Percentiles rank a stretch among this genome's conserved stretches.
These are phyloP conservation scores for Zele albiditarsus DNA, from an alignment of 2,888 invertebrate species.

Conservation along the genomic window DNA sequence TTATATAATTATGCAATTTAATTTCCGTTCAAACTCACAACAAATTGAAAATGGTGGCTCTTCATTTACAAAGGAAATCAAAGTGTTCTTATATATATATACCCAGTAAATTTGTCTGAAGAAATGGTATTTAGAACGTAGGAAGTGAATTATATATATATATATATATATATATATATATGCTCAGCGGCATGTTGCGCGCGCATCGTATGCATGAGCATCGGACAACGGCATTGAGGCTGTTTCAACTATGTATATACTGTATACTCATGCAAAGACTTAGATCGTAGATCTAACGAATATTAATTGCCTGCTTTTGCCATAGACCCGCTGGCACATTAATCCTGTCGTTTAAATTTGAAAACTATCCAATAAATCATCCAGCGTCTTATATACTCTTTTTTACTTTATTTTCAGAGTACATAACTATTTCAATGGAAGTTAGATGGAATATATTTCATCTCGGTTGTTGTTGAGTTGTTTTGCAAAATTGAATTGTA, in stretches of 20 bases:
- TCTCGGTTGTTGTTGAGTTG: background rate
- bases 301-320: slow-evolving; percentile 51
- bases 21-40: slow-evolving; percentile 22
- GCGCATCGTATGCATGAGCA: slow-evolving; percentile 37
- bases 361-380: slow-evolving; percentile 1
- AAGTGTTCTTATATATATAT: background rate
- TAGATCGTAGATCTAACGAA: slow-evolving; percentile 64
- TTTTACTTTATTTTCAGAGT: background rate
- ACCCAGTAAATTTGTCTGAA: background rate
- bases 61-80: background rate
- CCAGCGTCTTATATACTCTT: background rate
- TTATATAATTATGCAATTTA: background rate
- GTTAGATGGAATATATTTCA: background rate
- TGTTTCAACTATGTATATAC: slow-evolving; percentile 49
- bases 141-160: slow-evolving; percentile 18
- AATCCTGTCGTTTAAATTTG: background rate
- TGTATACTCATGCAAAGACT: slow-evolving; percentile 57
- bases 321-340: slow-evolving; percentile 21
- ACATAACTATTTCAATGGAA: background rate
- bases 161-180: too few relatives aligned
- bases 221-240: slow-evolving; percentile 65
- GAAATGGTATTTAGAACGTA: background rate
- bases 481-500: background rate
- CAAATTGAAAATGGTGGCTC: background rate
- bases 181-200: slow-evolving; percentile 1